These are phyloP conservation scores for Watsonalla cultraria DNA, from an alignment of 2,888 invertebrate species.

Conservation along the genomic window DNA sequence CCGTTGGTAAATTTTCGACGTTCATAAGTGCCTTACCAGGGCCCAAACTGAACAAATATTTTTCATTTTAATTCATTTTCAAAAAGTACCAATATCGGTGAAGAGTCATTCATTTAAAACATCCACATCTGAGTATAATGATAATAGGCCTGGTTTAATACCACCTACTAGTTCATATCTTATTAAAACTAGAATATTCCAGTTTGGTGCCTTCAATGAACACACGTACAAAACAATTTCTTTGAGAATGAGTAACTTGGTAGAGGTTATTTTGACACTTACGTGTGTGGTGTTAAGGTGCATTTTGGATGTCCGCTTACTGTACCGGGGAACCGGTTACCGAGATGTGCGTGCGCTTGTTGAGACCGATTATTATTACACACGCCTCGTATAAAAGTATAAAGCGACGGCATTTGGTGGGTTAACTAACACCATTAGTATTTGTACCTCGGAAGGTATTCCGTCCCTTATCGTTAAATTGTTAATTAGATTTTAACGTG, in stretches of 20 bases:
- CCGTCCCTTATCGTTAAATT: conserved; percentile 23
- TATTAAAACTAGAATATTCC: conserved; percentile 1
- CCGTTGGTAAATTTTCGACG: too few species aligned
- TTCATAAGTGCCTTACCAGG: too few species aligned
- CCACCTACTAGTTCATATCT: background rate
- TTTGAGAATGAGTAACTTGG: background rate
- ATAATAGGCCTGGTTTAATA: background rate
- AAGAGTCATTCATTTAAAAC: background rate
- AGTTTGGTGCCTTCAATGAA: background rate
- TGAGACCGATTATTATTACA: conserved; percentile 62
- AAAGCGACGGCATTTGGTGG: conserved; percentile 48
- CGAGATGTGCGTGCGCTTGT: conserved; percentile 55
- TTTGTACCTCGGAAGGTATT: conserved; percentile 23
- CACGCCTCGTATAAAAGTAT: conserved; percentile 33
- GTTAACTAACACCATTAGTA: conserved; percentile 36
- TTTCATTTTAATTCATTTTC: too few species aligned
- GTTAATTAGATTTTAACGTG: background rate
- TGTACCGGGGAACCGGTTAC: conserved; percentile 42
- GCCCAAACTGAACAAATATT: too few species aligned
- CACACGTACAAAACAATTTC: conserved; percentile 1
- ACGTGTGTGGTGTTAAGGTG: conserved; percentile 12
- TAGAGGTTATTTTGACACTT: conserved; percentile 1
- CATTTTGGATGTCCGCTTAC: conserved; percentile 13
- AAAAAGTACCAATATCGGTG: too few species aligned
- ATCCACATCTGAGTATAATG: background rate